Conservation (phyloP, 1,140 invertebrate genomes). For the Tetramorium simillimum region DNA sequence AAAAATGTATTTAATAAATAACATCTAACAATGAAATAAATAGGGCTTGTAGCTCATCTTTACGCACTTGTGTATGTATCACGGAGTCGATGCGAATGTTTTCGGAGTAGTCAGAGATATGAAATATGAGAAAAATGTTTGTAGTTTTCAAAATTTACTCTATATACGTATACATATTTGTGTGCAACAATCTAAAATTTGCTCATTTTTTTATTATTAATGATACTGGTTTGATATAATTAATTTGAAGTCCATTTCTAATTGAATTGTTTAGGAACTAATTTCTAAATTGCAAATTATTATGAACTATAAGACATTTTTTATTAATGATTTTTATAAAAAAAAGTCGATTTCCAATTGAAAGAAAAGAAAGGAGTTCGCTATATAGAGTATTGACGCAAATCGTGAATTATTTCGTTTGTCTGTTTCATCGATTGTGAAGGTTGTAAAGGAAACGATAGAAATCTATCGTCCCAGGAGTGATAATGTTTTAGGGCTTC, state of each 20-base stretch:
- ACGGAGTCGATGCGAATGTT: background rate
- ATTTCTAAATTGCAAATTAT: background rate
- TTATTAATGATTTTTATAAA: too few relatives aligned
- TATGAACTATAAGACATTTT: too few relatives aligned
- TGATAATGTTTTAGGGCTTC: background rate
- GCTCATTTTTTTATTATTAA: background rate
- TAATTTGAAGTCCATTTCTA: background rate
- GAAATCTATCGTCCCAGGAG: background rate
- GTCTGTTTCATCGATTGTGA: slow-evolving; percentile 3
- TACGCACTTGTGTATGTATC: slow-evolving; percentile 64
- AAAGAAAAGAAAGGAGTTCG: background rate
- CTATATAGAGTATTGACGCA: slow-evolving; percentile 6
- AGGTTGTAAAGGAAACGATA: background rate
- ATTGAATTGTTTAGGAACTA: background rate
- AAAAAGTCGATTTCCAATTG: background rate
- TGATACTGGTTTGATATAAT: background rate
- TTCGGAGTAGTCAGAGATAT: background rate
- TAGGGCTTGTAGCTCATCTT: slow-evolving; percentile 77
- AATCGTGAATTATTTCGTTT: slow-evolving; percentile 31
- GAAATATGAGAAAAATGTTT: background rate
- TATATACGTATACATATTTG: too few relatives aligned
- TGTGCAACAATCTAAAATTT: background rate
- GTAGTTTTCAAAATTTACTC: background rate
- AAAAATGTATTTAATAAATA: slow-evolving; percentile 84
- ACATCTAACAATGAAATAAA: slow-evolving; percentile 82